Percentiles rank a stretch among this genome's conserved stretches.
Evolutionary conservation across 2,113 vertebrate species (phyloP).

Genomic region (Tinamus guttatus): DNA sequence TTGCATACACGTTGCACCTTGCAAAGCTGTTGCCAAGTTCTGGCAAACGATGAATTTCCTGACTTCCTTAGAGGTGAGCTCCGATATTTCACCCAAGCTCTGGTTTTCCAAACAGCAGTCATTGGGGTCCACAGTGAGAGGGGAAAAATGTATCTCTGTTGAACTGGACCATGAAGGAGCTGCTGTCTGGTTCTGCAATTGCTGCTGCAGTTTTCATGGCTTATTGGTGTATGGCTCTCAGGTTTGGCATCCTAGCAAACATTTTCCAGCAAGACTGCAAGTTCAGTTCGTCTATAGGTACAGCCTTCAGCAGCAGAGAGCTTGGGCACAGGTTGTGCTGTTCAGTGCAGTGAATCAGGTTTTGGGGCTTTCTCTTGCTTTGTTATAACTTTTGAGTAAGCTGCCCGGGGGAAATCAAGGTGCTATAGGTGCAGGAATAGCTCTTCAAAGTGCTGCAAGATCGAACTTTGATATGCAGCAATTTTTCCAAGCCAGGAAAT

Average conservation of each 20-base stretch:
- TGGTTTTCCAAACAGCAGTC: neutral
- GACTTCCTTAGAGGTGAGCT: neutral
- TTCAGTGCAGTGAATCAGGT: neutral
- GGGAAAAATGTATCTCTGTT: neutral
- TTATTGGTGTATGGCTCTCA: neutral
- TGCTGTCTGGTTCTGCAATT: neutral
- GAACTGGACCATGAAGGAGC: neutral
- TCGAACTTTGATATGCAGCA: neutral
- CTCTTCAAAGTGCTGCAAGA: neutral
- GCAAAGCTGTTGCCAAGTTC: neutral
- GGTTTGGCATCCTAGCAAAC: neutral
- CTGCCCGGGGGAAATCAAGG: neutral
- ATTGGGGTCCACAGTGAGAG: fast-evolving
- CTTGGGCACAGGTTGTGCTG: neutral
- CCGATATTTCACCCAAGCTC: neutral
- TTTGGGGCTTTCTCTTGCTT: neutral
- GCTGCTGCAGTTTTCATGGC: neutral
- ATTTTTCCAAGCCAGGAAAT: neutral
- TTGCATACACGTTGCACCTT: neutral
- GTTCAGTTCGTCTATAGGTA: neutral
- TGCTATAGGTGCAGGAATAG: neutral
- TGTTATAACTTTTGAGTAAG: neutral
- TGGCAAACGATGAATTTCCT: neutral
- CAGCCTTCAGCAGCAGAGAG: neutral
- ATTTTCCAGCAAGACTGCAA: neutral